Evolutionary conservation across 2,888 invertebrate genomes (phyloP), one percentile per base, ranked within the genome.

Genomic region (Eudasyphora cyanicolor): DNA sequence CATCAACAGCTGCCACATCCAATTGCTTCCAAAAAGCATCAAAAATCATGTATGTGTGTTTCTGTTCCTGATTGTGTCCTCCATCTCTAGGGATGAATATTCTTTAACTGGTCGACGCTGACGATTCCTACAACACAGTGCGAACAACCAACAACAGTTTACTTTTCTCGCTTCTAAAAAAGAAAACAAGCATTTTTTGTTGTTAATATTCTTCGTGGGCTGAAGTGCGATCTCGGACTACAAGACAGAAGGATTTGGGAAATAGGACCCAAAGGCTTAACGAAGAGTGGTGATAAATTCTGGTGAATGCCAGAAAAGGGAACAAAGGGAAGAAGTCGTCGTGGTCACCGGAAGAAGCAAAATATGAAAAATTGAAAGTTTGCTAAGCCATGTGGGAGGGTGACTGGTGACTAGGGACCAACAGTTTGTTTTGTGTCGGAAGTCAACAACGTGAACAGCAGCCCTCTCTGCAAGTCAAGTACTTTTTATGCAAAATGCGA

Each of bases 151-250:
- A 27, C n/a, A 49, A 0, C 14, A 10, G 14, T 42, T 57, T 54
- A 42, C 27, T 51, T 69, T 54, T 54, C 27, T 29, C 21, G 12
- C 12, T 62, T 42, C 17, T 12, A 45, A 7, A 38, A 0, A 73
- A 67, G 64, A 57, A 67, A 79, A 54, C 14, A 49, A 77, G 76
- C 70, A 82, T 35, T 19, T 73, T 70, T 73, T 75, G 10, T 42
- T 83, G 57, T 78, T 83, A 75, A 83, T 83, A 80, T 45, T n/a
- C n/a, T n/a, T 80, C 57, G 38, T 38, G 69, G 67, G 74, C 49
- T 60, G 24, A n/a, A 77, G 70, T 70, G 70, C 57, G 62, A 62
- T n/a, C 62, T 74, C 67, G 70, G 32, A 24, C 73, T 42, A 4
- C 45, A 77, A 35, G 21, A 38, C 60, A 69, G 12, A 71, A 75